Evolutionary conservation across 2,113 vertebrate species (phyloP).

Genomic region (Zosterops lateralis): DNA sequence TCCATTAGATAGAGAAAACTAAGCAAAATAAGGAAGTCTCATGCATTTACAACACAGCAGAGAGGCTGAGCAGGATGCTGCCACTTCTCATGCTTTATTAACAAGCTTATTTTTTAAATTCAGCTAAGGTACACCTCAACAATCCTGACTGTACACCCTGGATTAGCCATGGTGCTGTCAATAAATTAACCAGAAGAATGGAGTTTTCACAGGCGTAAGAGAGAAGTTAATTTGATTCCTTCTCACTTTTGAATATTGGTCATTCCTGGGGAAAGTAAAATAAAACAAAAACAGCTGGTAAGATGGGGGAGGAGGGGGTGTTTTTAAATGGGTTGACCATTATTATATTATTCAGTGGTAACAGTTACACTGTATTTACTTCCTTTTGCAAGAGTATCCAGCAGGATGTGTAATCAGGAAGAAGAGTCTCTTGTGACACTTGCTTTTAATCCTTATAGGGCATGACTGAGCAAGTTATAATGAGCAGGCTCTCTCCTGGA

Average conservation of each 20-base stretch:
- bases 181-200: neutral
- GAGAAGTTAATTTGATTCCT: neutral
- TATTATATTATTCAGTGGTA: neutral
- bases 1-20: neutral
- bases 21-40: neutral
- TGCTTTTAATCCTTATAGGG: neutral
- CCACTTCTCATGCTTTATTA: neutral
- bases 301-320: fast-evolving
- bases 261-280: neutral
- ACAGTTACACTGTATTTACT: neutral
- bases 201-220: neutral
- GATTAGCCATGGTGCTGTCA: neutral
- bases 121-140: neutral
- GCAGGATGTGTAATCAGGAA: neutral
- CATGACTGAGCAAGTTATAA: neutral
- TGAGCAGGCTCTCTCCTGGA: neutral
- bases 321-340: neutral
- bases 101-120: neutral
- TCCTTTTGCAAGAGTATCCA: neutral
- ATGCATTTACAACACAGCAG: neutral
- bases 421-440: neutral
- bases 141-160: neutral
- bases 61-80: neutral
- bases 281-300: neutral
- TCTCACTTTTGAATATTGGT: neutral